phyloP scores from a whole-genome alignment of 2,113 vertebrate species.

The Tamias sibiricus region DNA sequence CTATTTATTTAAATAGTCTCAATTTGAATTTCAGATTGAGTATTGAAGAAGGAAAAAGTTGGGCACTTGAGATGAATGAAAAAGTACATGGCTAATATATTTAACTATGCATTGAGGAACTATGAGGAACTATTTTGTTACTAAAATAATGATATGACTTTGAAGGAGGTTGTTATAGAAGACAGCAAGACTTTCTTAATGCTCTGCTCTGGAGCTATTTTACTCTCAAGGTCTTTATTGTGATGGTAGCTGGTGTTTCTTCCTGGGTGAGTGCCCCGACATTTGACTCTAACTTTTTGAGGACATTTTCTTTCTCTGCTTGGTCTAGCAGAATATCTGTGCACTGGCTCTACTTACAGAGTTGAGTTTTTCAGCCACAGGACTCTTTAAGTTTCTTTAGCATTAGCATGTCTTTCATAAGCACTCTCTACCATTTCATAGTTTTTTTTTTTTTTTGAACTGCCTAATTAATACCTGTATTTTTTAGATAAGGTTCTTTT shows the following conservation, averaged over 20 bases:
- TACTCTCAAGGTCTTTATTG: background rate
- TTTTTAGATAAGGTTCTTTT: constrained; percentile 8
- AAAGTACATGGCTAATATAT: background rate
- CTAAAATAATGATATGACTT: constrained; percentile 3
- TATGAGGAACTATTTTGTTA: constrained; percentile 21
- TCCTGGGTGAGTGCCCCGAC: background rate
- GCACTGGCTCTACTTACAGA: background rate
- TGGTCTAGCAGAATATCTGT: background rate
- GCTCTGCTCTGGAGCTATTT: background rate
- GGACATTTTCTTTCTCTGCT: background rate
- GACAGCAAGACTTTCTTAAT: background rate
- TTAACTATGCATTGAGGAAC: constrained; percentile 19
- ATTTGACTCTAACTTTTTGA: background rate
- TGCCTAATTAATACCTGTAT: constrained; percentile 16
- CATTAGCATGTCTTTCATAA: background rate
- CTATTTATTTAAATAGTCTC: background rate
- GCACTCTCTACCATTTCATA: background rate
- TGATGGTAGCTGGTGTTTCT: background rate
- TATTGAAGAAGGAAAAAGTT: background rate
- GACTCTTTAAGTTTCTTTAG: background rate
- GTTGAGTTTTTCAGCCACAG: background rate
- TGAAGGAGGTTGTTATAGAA: background rate
- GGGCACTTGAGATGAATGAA: background rate
- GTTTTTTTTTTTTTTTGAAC: background rate
- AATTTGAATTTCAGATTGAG: constrained; percentile 13